Conservation (phyloP, 2,797 vertebrate genomes). For the Brachyalestes nurse region DNA sequence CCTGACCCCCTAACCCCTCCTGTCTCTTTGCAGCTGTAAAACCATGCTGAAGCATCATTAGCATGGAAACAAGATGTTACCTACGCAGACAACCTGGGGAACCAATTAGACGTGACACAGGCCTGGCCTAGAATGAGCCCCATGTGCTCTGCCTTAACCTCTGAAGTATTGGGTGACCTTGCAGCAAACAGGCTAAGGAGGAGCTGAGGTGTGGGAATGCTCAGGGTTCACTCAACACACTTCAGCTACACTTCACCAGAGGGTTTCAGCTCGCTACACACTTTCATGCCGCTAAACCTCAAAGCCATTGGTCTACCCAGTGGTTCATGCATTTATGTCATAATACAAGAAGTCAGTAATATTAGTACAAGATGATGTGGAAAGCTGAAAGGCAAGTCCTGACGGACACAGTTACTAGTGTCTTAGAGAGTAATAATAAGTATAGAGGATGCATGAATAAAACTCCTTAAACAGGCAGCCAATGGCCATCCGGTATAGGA, state of each 20-base stretch:
- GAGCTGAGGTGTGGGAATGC: slow-evolving; percentile 4
- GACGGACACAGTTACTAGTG: background rate
- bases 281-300: slow-evolving; percentile 31
- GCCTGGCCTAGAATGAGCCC: slow-evolving; percentile 46
- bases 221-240: slow-evolving; percentile 27
- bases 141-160: slow-evolving; percentile 45
- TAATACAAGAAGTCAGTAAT: background rate
- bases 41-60: slow-evolving; percentile 62
- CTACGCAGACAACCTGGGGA: slow-evolving; percentile 62
- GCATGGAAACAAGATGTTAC: slow-evolving; percentile 68
- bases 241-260: slow-evolving; percentile 28
- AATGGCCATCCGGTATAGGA: slow-evolving; percentile 40
- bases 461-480: slow-evolving; percentile 29
- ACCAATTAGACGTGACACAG: slow-evolving; percentile 59
- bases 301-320: slow-evolving; percentile 6
- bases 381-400: background rate
- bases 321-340: background rate
- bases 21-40: slow-evolving; percentile 64
- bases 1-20: slow-evolving; percentile 57
- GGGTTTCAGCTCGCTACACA: background rate
- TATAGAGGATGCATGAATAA: slow-evolving; percentile 17
- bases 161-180: slow-evolving; percentile 47
- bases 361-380: background rate
- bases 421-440: slow-evolving; percentile 1
- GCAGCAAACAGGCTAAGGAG: slow-evolving; percentile 26